Evolutionary conservation across 2,888 invertebrate genomes (phyloP).

Genomic region (Tholera decimalis): DNA sequence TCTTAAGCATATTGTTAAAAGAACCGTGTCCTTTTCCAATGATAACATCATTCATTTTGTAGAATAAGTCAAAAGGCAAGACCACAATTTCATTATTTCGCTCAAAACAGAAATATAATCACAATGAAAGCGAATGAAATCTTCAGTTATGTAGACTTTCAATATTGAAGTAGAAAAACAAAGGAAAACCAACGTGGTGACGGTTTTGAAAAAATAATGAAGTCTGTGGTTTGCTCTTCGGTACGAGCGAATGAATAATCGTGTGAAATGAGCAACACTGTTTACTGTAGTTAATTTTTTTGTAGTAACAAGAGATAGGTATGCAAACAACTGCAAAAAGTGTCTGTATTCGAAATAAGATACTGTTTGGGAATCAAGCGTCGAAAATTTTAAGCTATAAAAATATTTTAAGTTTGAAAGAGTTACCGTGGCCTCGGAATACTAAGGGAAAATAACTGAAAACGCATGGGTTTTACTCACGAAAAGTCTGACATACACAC

Average conservation of each 20-base stretch:
- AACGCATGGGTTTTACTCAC: no score
- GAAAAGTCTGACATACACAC: no score
- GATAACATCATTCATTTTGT: no score
- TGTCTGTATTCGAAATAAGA: no score
- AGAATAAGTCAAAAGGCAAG: not conserved
- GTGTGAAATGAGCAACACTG: conserved; percentile 18
- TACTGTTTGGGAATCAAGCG: no score
- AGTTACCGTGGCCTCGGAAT: no score
- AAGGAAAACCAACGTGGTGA: conserved; percentile 11
- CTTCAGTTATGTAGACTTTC: conserved; percentile 16
- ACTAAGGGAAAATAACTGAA: no score
- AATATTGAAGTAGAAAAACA: conserved; percentile 34
- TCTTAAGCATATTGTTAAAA: no score
- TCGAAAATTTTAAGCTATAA: no score
- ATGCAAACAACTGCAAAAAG: not conserved
- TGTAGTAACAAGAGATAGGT: not conserved
- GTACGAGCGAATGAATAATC: conserved; percentile 9
- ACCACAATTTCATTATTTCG: not conserved
- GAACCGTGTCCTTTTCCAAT: no score
- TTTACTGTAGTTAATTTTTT: conserved; percentile 9
- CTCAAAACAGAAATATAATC: conserved; percentile 31
- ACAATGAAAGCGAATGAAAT: conserved; percentile 31
- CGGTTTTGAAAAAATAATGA: conserved; percentile 40
- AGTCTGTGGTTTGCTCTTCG: conserved; percentile 13
- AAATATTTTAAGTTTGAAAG: no score